Conservation (phyloP, 2,113 vertebrate genomes). For the Ophthalmolycus amberensis region DNA sequence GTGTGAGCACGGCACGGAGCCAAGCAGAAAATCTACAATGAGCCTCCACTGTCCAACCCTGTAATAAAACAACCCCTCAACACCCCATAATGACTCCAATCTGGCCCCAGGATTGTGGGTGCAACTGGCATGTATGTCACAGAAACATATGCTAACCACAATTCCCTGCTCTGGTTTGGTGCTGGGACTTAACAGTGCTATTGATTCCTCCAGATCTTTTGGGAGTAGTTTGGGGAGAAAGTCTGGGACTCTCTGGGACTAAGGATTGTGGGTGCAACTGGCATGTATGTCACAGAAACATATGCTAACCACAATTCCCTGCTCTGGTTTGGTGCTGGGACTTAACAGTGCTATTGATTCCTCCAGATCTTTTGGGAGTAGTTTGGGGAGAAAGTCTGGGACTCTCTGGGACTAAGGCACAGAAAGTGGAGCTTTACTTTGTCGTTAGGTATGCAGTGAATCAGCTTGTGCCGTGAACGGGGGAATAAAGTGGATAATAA, state of each 20-base stretch:
- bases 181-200: constrained; percentile 43
- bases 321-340: constrained; percentile 46
- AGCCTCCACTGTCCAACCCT: constrained; percentile 57
- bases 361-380: constrained; percentile 18
- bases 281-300: constrained; percentile 69
- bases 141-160: constrained; percentile 66
- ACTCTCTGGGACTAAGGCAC: constrained; percentile 3
- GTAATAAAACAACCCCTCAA: constrained; percentile 77
- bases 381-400: constrained; percentile 23
- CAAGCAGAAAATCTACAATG: constrained; percentile 64
- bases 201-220: constrained; percentile 41
- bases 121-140: constrained; percentile 64
- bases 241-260: constrained; percentile 13
- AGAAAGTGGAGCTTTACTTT: constrained; percentile 16
- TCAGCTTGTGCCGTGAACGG: background rate
- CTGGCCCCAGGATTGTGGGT: constrained; percentile 70
- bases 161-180: constrained; percentile 47
- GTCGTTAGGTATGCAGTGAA: background rate
- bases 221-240: constrained; percentile 34
- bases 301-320: constrained; percentile 56
- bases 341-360: constrained; percentile 54
- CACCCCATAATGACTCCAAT: constrained; percentile 77
- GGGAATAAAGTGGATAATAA: constrained; percentile 36
- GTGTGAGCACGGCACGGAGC: constrained; percentile 38
- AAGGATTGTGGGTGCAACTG: constrained; percentile 69